A percentile compares a stretch with the other conserved stretches of the same genome.
Evolutionary conservation across 2,797 vertebrate genomes (phyloP).

Genomic region (Lacerta agilis): DNA sequence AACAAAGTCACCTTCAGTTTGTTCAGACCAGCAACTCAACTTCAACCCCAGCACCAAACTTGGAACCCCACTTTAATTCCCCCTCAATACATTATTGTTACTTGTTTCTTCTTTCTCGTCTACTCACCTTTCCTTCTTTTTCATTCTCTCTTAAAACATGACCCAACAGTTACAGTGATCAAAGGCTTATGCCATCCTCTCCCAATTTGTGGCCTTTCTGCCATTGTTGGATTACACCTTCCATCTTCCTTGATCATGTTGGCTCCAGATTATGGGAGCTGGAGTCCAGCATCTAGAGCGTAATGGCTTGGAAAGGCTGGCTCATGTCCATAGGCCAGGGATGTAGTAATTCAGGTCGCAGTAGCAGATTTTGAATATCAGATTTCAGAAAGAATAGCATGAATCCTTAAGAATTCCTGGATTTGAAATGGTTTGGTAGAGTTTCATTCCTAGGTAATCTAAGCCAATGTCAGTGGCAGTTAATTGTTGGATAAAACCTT

Average conservation of each 20-base stretch:
- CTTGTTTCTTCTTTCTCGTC: too few species aligned
- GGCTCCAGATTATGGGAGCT: too few species aligned
- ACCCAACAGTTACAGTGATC: too few species aligned
- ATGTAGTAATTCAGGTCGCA: slow-evolving; percentile 9
- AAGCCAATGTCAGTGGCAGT: slow-evolving; percentile 29
- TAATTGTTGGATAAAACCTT: not conserved
- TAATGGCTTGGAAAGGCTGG: too few species aligned
- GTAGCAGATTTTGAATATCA: slow-evolving; percentile 19
- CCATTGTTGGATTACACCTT: too few species aligned
- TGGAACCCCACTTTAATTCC: not conserved
- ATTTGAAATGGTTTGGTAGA: not conserved
- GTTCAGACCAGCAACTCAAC: not conserved
- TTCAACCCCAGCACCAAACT: not conserved
- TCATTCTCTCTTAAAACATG: too few species aligned
- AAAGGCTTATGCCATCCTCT: too few species aligned
- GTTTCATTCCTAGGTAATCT: slow-evolving; percentile 30
- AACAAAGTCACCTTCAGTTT: not conserved
- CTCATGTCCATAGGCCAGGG: too few species aligned
- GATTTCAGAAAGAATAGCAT: slow-evolving; percentile 39
- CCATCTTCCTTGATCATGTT: too few species aligned
- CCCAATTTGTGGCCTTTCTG: too few species aligned
- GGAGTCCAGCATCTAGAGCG: too few species aligned
- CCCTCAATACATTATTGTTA: not conserved
- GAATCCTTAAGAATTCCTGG: slow-evolving; percentile 10
- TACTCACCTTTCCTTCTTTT: too few species aligned